A percentile compares a stretch with the other conserved stretches of the same genome.
Conservation (phyloP, 2,888 invertebrate species). For the Patella caerulea region DNA sequence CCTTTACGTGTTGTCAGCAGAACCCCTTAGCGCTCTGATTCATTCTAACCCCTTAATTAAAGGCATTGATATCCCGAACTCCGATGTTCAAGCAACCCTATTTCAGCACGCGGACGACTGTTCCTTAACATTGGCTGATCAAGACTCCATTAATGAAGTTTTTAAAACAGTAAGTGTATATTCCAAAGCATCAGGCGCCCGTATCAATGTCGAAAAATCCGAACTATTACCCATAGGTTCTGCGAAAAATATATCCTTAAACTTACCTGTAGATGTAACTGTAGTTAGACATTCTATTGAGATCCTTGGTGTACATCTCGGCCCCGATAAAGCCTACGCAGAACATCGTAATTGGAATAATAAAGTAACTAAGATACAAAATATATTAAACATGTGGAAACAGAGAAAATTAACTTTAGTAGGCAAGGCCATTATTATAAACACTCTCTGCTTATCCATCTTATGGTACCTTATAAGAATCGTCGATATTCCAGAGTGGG, state of each 20-base stretch:
- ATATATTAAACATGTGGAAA: background rate
- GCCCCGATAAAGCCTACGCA: background rate
- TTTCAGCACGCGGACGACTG: background rate
- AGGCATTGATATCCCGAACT: background rate
- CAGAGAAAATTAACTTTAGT: background rate
- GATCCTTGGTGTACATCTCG: background rate
- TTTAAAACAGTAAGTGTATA: background rate
- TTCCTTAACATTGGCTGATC: background rate
- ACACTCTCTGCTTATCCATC: background rate
- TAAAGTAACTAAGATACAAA: background rate
- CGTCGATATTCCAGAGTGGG: background rate
- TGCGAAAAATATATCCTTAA: background rate
- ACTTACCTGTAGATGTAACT: background rate
- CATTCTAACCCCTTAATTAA: background rate
- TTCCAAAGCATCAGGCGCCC: background rate
- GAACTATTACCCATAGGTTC: background rate
- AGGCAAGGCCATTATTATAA: background rate
- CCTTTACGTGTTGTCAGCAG: background rate
- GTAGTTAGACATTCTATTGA: background rate
- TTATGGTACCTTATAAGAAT: background rate
- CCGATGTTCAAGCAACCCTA: background rate
- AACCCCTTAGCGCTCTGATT: background rate
- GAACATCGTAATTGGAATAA: background rate
- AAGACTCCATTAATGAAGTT: background rate
- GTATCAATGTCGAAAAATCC: background rate